These are phyloP conservation scores for Hydractinia symbiolongicarpus DNA, from an alignment of 30 jellyfish, hydroid and myxozoan species.

Conservation along the genomic window DNA sequence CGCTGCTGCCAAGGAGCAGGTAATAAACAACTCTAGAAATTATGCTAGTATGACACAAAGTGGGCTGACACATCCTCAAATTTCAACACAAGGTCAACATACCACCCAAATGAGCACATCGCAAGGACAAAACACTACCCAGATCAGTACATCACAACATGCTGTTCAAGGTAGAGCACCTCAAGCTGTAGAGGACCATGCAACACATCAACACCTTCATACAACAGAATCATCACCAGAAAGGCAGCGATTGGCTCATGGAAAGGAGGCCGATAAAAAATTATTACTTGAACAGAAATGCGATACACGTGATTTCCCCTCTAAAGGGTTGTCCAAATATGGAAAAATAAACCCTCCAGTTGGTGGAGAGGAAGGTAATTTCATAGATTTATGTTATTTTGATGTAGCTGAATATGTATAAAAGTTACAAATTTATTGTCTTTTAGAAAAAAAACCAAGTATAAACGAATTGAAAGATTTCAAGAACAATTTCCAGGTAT, in stretches of 20 bases:
- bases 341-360: not conserved
- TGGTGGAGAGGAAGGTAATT: constrained; percentile 6
- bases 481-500: constrained; percentile 5
- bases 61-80: not conserved
- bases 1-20: constrained; percentile 24
- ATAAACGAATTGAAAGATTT: constrained; percentile 18
- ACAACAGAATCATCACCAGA: not conserved
- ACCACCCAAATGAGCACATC: too few relatives aligned
- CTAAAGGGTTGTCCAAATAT: not conserved
- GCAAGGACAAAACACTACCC: too few relatives aligned
- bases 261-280: not conserved
- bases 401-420: too few relatives aligned
- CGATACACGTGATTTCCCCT: not conserved
- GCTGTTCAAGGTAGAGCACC: too few relatives aligned
- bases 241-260: too few relatives aligned
- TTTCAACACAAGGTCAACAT: not conserved
- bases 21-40: constrained; percentile 17
- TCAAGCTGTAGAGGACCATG: not conserved
- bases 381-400: not conserved
- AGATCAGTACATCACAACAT: too few relatives aligned
- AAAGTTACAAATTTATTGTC: not conserved
- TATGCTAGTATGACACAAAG: constrained; percentile 22
- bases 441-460: constrained; percentile 10
- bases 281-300: not conserved
- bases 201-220: not conserved